phyloP scores from a whole-genome alignment of 64 coral and sea anemone genomes.

The Porites australiensis region DNA sequence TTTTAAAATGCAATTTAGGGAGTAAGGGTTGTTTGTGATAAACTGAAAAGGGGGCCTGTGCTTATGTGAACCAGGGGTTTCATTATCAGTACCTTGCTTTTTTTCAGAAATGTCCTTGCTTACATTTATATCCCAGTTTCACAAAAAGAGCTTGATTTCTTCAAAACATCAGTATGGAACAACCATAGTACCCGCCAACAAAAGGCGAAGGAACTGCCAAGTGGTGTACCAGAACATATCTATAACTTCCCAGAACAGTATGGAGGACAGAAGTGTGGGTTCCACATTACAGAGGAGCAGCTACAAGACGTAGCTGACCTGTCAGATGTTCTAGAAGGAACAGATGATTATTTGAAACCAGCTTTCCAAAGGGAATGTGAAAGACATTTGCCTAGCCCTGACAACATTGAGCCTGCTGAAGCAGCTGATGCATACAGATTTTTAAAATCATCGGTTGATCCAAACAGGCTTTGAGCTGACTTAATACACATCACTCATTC shows the following conservation, averaged over 20 bases:
- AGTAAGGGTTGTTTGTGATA: no score
- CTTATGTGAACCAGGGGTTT: neutral
- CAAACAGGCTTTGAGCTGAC: no score
- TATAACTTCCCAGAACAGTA: constrained; percentile 55
- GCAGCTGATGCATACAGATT: constrained; percentile 72
- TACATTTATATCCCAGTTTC: constrained; percentile 54
- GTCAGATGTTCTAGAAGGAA: constrained; percentile 49
- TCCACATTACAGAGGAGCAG: constrained; percentile 58
- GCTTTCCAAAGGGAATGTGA: constrained; percentile 58
- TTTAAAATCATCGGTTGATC: no score
- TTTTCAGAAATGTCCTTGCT: constrained; percentile 60
- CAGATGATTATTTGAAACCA: constrained; percentile 59
- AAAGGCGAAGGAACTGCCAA: constrained; percentile 68
- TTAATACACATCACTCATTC: no score
- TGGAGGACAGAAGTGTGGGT: constrained; percentile 72
- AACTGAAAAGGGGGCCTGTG: no score
- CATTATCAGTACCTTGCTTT: neutral
- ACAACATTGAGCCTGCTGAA: constrained; percentile 65
- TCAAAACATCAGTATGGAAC: constrained; percentile 55
- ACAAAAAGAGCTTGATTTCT: constrained; percentile 65
- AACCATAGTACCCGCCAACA: constrained; percentile 60
- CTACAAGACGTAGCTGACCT: constrained; percentile 60
- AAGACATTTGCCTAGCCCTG: constrained; percentile 66
- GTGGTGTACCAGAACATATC: constrained; percentile 55
- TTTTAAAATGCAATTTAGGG: no score